Evolutionary conservation across 2,113 vertebrate genomes (phyloP), one percentile per base, ranked within the genome.

Genomic region (Corythaixoides concolor): DNA sequence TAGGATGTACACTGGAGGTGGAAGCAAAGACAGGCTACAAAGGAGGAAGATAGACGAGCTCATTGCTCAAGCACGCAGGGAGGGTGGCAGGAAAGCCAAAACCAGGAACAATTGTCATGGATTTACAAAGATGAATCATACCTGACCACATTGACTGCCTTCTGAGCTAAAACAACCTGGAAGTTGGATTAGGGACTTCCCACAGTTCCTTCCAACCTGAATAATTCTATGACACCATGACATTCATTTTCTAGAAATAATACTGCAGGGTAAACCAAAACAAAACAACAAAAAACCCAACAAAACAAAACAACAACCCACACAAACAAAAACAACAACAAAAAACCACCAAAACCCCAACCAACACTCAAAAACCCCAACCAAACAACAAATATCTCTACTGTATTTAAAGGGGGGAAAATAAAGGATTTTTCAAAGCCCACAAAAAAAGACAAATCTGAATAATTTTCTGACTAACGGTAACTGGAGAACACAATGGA

Each of bases 291-390:
- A 43, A 12, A 43, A 43, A 24, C 26, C 30, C 7, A 39, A 41
- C 47, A 22, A 23, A 35, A 7, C 3, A 41, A 32, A 66, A 37
- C 9, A 79, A 20, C 26, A 35, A 17, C 11, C 7, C 8, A 13
- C 3, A 52, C 22, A 52, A 37, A 7, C 9, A 55, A 49, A 52
- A 28, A 7, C 41, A 43, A 43, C 41, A 43, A 43, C 9, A 6
- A 5, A 9, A 12, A 24, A 20, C 15, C 22, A 1, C 11, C 18
- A 27, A n/a, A 55, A 28, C 9, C 12, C 9, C 18, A 85, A 62
- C 15, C 15, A 15, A 47, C 8, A 3, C 5, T 35, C 3, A 4
- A 30, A 39, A 41, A 15, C 1, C 1, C 2, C 12, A 32, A 63
- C 11, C 21, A 56, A 50, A 2, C 5, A 41, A 24, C 37, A 47